These are phyloP conservation scores for Calidris pygmaea DNA, from an alignment of 2,113 vertebrate genomes.

Conservation along the genomic window DNA sequence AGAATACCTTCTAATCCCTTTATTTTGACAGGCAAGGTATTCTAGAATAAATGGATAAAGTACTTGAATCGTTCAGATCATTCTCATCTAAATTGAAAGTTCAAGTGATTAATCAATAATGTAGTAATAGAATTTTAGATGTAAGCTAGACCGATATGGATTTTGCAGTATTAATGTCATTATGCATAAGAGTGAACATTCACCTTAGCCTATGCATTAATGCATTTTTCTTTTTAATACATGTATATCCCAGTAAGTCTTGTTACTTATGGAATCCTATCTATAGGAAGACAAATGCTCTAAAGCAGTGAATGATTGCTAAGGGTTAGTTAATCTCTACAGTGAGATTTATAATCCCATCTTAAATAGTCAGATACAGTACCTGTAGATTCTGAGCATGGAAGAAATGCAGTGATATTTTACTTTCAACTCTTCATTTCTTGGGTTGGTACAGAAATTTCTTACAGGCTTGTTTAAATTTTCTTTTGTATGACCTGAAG, in stretches of 20 bases:
- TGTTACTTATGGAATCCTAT: slow-evolving; percentile 61
- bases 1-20: slow-evolving; percentile 18
- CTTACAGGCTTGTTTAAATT: not conserved
- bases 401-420: slow-evolving; percentile 32
- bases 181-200: slow-evolving; percentile 51
- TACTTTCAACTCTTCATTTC: slow-evolving; percentile 15
- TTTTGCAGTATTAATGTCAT: slow-evolving; percentile 67
- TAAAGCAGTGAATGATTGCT: slow-evolving; percentile 47
- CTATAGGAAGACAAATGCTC: slow-evolving; percentile 49
- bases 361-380: slow-evolving; percentile 26
- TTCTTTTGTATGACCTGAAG: not conserved
- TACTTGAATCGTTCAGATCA: slow-evolving; percentile 46
- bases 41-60: slow-evolving; percentile 65
- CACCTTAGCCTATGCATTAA: slow-evolving; percentile 54
- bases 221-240: slow-evolving; percentile 59
- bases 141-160: slow-evolving; percentile 13
- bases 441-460: not conserved
- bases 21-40: slow-evolving; percentile 56
- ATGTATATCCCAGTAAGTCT: slow-evolving; percentile 48
- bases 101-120: slow-evolving; percentile 76
- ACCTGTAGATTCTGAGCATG: not conserved
- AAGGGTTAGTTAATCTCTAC: slow-evolving; percentile 59
- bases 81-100: slow-evolving; percentile 69
- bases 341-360: slow-evolving; percentile 66
- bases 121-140: slow-evolving; percentile 72